Base-by-base conservation (phyloP, 37 sponge, comb jelly and placozoan genomes). In the Tethya wilhelma region DNA sequence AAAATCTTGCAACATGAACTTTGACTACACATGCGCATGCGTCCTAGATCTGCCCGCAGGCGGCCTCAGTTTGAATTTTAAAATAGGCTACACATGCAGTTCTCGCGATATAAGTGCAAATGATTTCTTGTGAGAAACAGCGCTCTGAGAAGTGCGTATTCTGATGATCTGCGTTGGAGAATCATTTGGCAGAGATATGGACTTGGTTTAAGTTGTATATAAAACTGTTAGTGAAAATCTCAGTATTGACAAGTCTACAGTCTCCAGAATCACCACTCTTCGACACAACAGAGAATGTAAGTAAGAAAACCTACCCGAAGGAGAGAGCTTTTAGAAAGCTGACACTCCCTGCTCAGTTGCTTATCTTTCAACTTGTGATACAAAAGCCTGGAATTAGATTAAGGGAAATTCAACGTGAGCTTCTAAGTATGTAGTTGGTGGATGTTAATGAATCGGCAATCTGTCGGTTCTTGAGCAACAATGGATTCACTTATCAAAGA, bases 401-500 rank as follows among this genome's bases (percentile, higher is more conserved):
- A 23, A 17, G 63, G 11, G 63, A 60, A 23, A 60, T 60, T 60
- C 63, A 23, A 23, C 6, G 28, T 60, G 63, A 60, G 63, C 63
- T 60, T 26, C 26, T 26, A n/a, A n/a, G 25, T 7, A 6, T 26
- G 63, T 23, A n/a, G 63, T 12, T n/a, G 22, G 7, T 60, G 7
- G 63, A 60, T 60, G 63, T 60, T 6, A 60, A 6, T 60, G 63
- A 26, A 60, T 60, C 63, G 22, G 63, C 26, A 8, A 60, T 60
- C 7, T 60, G 63, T 60, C 11, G 28, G 22, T 60, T 60, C 7
- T 60, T 12, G 22, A 12, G 28, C 11, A 26, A n/a, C 26, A 60
- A 23, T 23, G 63, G 63, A 23, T 60, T 60, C 22, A 60, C 63
- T n/a, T n/a, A 60, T n/a, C 63, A 60, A 60, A 60, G 28, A 23